Conservation (phyloP, 2,888 invertebrate species). For the Ametastegia equiseti region DNA sequence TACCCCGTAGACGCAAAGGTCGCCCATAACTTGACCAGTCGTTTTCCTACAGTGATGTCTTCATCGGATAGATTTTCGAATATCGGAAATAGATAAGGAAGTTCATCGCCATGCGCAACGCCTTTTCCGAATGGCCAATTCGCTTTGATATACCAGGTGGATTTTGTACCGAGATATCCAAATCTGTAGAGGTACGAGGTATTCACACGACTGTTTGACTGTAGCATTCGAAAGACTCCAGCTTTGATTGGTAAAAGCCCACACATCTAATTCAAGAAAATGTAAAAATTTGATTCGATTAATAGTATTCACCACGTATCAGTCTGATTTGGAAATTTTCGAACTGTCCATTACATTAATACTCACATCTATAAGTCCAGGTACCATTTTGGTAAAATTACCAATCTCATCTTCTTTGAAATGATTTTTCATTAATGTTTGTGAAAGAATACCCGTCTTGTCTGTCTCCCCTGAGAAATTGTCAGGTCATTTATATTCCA, state of each 20-base stretch:
- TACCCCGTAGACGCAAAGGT: slow-evolving; percentile 64
- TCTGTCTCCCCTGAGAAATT: slow-evolving; percentile 16
- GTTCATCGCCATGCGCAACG: slow-evolving; percentile 16
- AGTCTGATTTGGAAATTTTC: background rate
- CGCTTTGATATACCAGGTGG: background rate
- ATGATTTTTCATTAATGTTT: slow-evolving; percentile 71
- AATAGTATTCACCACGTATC: background rate
- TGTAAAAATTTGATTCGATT: background rate
- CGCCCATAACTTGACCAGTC: slow-evolving; percentile 28
- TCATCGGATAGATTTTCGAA: background rate
- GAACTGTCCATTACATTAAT: background rate
- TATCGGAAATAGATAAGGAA: slow-evolving; percentile 21
- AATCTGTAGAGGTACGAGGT: slow-evolving; percentile 31
- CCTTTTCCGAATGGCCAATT: background rate
- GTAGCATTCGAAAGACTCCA: background rate
- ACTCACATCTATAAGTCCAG: slow-evolving; percentile 77
- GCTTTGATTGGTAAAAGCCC: background rate
- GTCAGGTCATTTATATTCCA: background rate
- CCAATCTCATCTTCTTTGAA: slow-evolving; percentile 72
- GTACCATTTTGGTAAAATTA: slow-evolving; percentile 74
- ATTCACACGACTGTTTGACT: slow-evolving; percentile 11
- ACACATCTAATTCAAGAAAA: background rate
- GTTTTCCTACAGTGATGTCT: slow-evolving; percentile 5
- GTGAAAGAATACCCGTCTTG: background rate
- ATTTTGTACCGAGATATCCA: slow-evolving; percentile 2